Percentiles rank a stretch among this genome's conserved stretches.
Conservation (phyloP, 1,140 invertebrate genomes). For the Arctopsyche grandis region DNA sequence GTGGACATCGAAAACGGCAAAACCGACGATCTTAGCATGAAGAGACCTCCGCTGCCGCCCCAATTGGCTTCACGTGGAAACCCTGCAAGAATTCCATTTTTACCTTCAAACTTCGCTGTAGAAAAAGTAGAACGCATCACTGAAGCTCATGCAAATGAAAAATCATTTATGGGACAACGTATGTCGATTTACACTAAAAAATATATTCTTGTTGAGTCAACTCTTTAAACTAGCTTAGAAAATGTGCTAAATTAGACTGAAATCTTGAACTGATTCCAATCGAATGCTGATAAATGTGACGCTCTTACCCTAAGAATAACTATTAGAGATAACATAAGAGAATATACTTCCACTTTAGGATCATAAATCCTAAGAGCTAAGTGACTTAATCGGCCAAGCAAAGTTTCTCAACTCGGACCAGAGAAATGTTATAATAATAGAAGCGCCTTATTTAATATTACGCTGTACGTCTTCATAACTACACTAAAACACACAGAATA, state of each 20-base stretch:
- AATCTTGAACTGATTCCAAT: neutral
- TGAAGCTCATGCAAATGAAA: conserved; percentile 58
- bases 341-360: too few relatives aligned
- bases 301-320: too few relatives aligned
- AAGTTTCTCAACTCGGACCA: too few relatives aligned
- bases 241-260: neutral
- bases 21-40: conserved; percentile 62
- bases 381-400: too few relatives aligned
- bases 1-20: conserved; percentile 60
- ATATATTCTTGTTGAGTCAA: too few relatives aligned
- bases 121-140: conserved; percentile 56
- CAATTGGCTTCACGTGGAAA: conserved; percentile 61
- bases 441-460: too few relatives aligned
- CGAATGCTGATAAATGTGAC: too few relatives aligned
- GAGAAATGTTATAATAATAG: too few relatives aligned
- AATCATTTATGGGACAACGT: conserved; percentile 66
- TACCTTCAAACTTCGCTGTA: conserved; percentile 64
- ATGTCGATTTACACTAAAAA: conserved; percentile 35
- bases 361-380: too few relatives aligned
- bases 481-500: too few relatives aligned
- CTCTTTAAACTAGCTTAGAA: neutral
- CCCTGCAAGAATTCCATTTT: conserved; percentile 61
- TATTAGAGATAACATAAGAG: too few relatives aligned
- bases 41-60: conserved; percentile 62
- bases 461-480: too few relatives aligned